Evolutionary conservation across 2,797 vertebrate genomes (phyloP).

Genomic region (Cephalopachus bancanus): DNA sequence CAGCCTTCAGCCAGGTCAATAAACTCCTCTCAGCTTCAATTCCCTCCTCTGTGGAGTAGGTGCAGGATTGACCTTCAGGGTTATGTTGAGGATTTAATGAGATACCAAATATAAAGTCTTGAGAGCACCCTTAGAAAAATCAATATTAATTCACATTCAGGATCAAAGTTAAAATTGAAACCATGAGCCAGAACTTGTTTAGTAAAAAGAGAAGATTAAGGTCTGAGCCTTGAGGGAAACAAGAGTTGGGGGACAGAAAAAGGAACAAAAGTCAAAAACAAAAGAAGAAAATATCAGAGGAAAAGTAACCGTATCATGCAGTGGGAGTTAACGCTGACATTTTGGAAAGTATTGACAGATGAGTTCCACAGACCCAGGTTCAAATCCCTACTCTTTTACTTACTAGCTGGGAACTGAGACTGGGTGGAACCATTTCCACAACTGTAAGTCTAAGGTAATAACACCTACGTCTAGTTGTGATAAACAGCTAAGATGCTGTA

Average conservation of each 20-base stretch:
- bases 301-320: too few species aligned
- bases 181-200: not conserved
- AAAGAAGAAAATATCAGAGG: not conserved
- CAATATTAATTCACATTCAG: not conserved
- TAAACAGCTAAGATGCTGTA: not conserved
- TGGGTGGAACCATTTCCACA: not conserved
- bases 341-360: not conserved
- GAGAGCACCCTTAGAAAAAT: not conserved
- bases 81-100: constrained; percentile 2
- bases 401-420: not conserved
- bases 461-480: not conserved
- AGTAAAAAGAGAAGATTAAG: not conserved
- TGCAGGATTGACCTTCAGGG: not conserved
- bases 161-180: constrained; percentile 28
- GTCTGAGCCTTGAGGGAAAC: not conserved
- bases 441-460: not conserved
- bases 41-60: not conserved
- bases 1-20: not conserved
- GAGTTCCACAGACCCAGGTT: not conserved
- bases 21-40: not conserved
- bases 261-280: not conserved
- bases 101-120: not conserved
- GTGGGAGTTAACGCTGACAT: not conserved
- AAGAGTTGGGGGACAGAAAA: not conserved
- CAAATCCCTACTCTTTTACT: not conserved